These are phyloP conservation scores for Philaenus spumarius DNA, from an alignment of 1,140 invertebrate species.

Conservation along the genomic window DNA sequence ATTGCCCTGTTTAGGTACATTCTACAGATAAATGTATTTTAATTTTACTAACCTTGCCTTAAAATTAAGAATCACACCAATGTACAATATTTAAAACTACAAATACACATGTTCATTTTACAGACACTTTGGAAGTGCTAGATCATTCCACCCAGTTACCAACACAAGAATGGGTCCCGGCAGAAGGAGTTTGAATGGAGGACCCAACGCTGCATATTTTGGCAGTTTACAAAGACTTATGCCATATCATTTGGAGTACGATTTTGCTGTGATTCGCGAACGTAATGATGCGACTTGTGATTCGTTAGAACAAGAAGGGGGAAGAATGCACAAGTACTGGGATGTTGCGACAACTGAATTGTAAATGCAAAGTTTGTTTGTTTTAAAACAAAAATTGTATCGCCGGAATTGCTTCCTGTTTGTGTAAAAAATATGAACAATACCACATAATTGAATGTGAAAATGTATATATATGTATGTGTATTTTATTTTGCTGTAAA, in stretches of 20 bases:
- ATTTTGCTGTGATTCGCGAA: conserved; percentile 74
- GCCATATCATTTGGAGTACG: conserved; percentile 78
- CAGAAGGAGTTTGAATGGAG: conserved; percentile 52
- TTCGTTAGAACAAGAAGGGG: conserved; percentile 63
- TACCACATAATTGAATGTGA: no score
- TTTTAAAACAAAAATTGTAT: conserved; percentile 29
- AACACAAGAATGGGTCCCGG: conserved; percentile 34
- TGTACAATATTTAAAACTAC: no score
- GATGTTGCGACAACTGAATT: conserved; percentile 77
- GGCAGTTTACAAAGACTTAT: conserved; percentile 73
- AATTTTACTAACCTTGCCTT: no score
- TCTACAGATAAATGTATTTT: no score
- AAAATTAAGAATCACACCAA: no score
- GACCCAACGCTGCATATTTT: conserved; percentile 78
- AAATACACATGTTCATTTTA: no score
- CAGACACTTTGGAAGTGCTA: conserved; percentile 68
- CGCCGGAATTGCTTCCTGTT: neutral
- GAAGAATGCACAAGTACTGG: conserved; percentile 80
- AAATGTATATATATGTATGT: no score
- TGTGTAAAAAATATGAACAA: neutral
- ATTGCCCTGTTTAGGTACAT: no score
- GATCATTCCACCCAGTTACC: conserved; percentile 54
- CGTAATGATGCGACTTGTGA: conserved; percentile 48
- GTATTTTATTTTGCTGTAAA: no score
- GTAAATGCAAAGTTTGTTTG: no score